Evolutionary conservation across 1,140 invertebrate genomes (phyloP).

Genomic region (Drosophila kohkoa): DNA sequence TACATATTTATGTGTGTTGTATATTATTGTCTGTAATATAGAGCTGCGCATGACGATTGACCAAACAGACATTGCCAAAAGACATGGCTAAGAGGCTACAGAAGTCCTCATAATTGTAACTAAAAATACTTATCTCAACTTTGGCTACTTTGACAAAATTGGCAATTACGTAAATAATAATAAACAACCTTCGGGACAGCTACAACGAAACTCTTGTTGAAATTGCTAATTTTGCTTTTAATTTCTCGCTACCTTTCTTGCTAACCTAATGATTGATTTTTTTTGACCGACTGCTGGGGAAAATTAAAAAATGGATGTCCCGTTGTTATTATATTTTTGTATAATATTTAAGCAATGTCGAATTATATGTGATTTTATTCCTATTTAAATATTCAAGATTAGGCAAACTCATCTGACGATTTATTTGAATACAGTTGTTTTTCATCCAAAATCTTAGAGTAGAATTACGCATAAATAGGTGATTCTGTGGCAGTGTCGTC

Average conservation of each 20-base stretch:
- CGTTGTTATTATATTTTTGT: too few relatives aligned
- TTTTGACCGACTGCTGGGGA: too few relatives aligned
- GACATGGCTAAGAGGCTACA: neutral
- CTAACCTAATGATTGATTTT: too few relatives aligned
- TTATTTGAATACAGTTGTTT: too few relatives aligned
- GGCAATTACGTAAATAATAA: slow-evolving; percentile 14
- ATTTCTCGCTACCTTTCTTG: neutral
- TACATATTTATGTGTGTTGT: neutral
- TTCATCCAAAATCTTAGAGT: too few relatives aligned
- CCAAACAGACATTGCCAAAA: neutral
- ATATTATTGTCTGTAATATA: neutral
- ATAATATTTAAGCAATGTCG: too few relatives aligned
- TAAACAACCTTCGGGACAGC: neutral
- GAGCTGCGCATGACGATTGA: neutral
- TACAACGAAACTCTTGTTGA: neutral
- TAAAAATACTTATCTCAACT: slow-evolving; percentile 11
- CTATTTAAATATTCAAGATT: too few relatives aligned
- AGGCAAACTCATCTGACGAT: too few relatives aligned
- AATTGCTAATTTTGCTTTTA: slow-evolving; percentile 3
- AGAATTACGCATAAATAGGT: too few relatives aligned
- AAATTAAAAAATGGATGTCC: too few relatives aligned
- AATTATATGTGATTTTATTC: too few relatives aligned
- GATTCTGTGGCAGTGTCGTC: too few relatives aligned
- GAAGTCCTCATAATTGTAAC: slow-evolving; percentile 3
- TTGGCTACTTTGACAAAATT: neutral